Base-by-base conservation (phyloP, 2,113 vertebrate species). In the Trachemys scripta region DNA sequence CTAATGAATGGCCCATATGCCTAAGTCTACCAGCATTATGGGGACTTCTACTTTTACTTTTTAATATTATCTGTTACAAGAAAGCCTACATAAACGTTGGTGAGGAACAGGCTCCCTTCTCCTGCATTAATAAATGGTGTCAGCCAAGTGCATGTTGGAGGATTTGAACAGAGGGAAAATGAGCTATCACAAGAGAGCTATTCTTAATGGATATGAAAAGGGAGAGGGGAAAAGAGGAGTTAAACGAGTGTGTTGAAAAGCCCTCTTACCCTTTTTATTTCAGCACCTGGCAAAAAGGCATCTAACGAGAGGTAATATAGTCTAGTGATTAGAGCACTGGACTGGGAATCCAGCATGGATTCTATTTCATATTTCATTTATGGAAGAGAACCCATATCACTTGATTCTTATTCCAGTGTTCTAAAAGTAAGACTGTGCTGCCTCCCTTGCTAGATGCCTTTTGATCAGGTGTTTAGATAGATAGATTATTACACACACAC, bases 1-100 rank as follows among this genome's bases (percentile, higher is more conserved):
- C 9, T 42, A n/a, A 7, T 0, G 25, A 14, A 0, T 1, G 56
- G 0, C 78, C 1, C 1, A 49, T 2, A 0, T 29, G 5, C 62
- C 76, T 11, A 1, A 57, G 14, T 65, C 31, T 65, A 65, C 57
- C 8, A 49, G 29, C 1, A 79, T 5, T 1, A 1, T 1, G 7
- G 1, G 49, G 57, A 25, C 2, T 65, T 35, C 49, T 65, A 2
- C 31, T 65, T 42, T 13, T 3, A 0, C 56, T n/a, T 1, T 2
- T 17, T 17, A 6, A 6, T 0, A 0, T 10, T 1, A 1, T 45
- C 49, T 50, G 42, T 5, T 3, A 19, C 22, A 81, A 56, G 47
- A 65, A 54, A 62, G 38, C 54, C 29, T 22, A 20, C 27, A 5
- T 29, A 35, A 57, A 75, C 7, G 38, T 20, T 75, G 20, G 16